These are phyloP conservation scores for Tortricodes alternella DNA, from an alignment of 2,888 invertebrate genomes.

Conservation along the genomic window DNA sequence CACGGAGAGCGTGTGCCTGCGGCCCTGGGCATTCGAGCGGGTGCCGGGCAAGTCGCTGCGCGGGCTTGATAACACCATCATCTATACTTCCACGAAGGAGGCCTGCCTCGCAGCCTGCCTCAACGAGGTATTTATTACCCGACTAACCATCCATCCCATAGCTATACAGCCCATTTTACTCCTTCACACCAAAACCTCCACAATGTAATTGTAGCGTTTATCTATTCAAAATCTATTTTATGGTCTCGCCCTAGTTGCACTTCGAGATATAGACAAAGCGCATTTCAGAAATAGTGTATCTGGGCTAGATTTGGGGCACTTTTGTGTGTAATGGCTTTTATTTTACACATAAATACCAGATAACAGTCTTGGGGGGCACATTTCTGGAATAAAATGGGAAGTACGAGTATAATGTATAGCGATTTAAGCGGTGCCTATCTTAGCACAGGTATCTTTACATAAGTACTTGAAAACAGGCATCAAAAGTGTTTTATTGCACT, in stretches of 20 bases:
- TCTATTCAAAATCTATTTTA: slow-evolving; percentile 77
- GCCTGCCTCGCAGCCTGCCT: slow-evolving; percentile 96
- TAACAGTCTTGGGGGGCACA: too few species aligned
- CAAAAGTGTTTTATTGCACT: too few species aligned
- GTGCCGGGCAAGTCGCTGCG: slow-evolving; percentile 96
- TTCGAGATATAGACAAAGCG: slow-evolving; percentile 57
- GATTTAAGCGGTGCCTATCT: too few species aligned
- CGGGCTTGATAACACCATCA: slow-evolving; percentile 94
- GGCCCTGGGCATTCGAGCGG: slow-evolving; percentile 96
- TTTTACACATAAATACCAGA: slow-evolving; percentile 3
- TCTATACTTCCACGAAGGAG: slow-evolving; percentile 97
- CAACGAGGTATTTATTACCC: slow-evolving; percentile 86
- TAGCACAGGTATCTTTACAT: too few species aligned
- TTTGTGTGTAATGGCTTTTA: slow-evolving; percentile 13
- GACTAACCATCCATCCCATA: slow-evolving; percentile 4
- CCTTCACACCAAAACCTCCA: slow-evolving; percentile 42
- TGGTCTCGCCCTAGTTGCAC: slow-evolving; percentile 61
- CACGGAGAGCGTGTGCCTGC: slow-evolving; percentile 94
- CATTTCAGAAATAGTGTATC: slow-evolving; percentile 24
- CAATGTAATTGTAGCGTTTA: slow-evolving; percentile 57
- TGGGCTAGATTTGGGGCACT: slow-evolving; percentile 24
- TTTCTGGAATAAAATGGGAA: too few species aligned
- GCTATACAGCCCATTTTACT: slow-evolving; percentile 14
- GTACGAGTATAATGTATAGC: too few species aligned
- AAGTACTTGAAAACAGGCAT: too few species aligned